Conservation (phyloP, 2,113 vertebrate species). For the Melozone crissalis region DNA sequence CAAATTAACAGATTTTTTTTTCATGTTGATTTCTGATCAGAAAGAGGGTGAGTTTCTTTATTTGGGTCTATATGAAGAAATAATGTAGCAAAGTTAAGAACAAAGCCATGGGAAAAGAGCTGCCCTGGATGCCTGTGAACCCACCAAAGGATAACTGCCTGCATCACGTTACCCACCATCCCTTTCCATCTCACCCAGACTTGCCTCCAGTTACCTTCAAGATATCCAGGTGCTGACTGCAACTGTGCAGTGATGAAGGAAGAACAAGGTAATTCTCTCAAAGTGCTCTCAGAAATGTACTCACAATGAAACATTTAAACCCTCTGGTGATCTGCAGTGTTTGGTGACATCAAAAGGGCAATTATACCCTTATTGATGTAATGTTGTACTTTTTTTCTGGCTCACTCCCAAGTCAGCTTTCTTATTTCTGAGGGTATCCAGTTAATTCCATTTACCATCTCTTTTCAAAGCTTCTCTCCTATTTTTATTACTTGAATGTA, state of each 20-base stretch:
- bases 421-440: not conserved
- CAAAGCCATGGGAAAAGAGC: not conserved
- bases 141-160: not conserved
- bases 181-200: not conserved
- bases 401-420: conserved; percentile 1
- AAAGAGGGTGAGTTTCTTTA: not conserved
- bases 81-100: not conserved
- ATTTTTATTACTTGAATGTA: conserved; percentile 29
- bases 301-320: not conserved
- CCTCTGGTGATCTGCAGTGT: not conserved
- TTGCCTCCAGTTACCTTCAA: not conserved
- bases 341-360: not conserved
- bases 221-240: not conserved
- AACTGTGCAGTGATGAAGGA: not conserved
- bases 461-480: not conserved
- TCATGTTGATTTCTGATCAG: not conserved
- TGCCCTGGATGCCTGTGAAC: not conserved
- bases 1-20: not conserved
- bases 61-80: not conserved
- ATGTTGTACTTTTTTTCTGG: not conserved
- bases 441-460: conserved; percentile 50
- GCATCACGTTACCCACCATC: accelerated
- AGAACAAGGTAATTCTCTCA: not conserved
- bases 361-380: not conserved
- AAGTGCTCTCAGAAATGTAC: not conserved